Evolutionary conservation across 2,113 vertebrate genomes (phyloP), one percentile per base, ranked within the genome.

Genomic region (Argyrosomus japonicus): DNA sequence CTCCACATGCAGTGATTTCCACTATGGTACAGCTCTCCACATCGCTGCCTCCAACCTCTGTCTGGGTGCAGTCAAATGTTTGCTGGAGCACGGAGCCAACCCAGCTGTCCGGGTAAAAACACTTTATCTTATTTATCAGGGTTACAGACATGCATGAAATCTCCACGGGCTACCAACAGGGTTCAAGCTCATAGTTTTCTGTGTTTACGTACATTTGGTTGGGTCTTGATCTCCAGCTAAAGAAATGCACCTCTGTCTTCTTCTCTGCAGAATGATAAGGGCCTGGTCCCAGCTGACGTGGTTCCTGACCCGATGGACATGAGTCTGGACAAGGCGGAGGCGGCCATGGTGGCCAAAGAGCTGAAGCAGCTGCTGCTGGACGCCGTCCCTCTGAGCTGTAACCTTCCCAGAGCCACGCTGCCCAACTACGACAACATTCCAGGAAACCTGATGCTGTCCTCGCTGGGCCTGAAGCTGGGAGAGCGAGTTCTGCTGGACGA

Each of bases 381-480:
- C 9, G 96, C 97, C 0, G 95, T 98, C 48, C 97, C 97, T 0
- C 95, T 98, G 51, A 97, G 96, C 89, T 98, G 97, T 18, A 95
- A 96, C 91, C 96, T 98, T 2, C 97, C 97, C 62, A 93, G 96
- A 21, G 96, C 96, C 84, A 98, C 97, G 0, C 91, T 98, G 51
- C 96, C 96, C 80, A 98, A 98, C 94, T 97, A 98, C 6, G 97
- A 98, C 95, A 98, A 98, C 81, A 97, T 98, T 71, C 97, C 97
- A 0, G 97, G 97, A 9, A 97, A 97, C 91, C 95, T 97, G 77
- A 97, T 98, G 97, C 95, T 98, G 53, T 90, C 94, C 1, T 95
- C 97, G 0, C 87, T 98, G 63, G 97, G 97, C 13, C 93, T 98
- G 65, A 96, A 96, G 82, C 95, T 98, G 50, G 97, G 97, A 0